Evolutionary conservation across 2,888 invertebrate species (phyloP).

Genomic region (Ferrisia virgata): DNA sequence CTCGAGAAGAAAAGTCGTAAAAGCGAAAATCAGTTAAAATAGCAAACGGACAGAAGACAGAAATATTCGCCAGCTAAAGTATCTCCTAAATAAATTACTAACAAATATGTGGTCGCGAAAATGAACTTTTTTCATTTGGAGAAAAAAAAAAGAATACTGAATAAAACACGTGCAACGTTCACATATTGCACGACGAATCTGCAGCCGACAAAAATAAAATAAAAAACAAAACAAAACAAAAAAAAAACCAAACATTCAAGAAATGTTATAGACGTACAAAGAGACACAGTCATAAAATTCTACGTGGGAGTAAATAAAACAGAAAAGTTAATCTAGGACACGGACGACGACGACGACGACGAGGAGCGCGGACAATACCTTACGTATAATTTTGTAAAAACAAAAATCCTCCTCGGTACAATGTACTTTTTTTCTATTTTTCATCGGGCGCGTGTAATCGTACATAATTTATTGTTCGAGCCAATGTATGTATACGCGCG

Average conservation of each 20-base stretch:
- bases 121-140: not conserved
- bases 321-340: slow-evolving; percentile 14
- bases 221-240: not conserved
- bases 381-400: slow-evolving; percentile 13
- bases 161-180: not conserved
- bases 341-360: not conserved
- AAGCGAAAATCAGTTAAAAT: not conserved
- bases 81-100: not conserved
- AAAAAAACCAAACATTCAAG: not conserved
- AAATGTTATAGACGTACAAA: not conserved
- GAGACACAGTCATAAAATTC: not conserved
- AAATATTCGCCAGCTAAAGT: not conserved
- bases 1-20: not conserved
- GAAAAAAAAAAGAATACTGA: not conserved
- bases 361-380: slow-evolving; percentile 17
- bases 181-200: not conserved
- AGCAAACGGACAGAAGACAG: not conserved
- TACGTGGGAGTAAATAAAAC: slow-evolving; percentile 14
- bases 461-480: not conserved
- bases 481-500: not conserved
- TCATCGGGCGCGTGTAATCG: not conserved
- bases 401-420: not conserved
- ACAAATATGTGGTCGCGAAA: not conserved
- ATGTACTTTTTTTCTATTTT: not conserved
- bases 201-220: not conserved